Evolutionary conservation across 1,140 invertebrate genomes (phyloP).

Genomic region (Oscheius sp.): DNA sequence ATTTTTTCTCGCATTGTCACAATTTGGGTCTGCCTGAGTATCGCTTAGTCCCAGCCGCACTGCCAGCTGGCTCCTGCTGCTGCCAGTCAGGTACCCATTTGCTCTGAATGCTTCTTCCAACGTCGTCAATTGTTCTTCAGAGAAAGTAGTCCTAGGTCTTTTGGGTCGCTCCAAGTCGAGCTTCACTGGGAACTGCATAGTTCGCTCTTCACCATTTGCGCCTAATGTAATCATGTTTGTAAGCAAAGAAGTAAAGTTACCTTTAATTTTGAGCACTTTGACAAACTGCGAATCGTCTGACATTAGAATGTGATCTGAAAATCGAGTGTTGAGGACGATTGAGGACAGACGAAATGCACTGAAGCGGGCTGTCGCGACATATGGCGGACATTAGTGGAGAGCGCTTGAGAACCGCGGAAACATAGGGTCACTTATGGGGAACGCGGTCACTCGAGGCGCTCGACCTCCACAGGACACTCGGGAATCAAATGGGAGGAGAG

Average conservation of each 20-base stretch:
- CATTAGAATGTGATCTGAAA: not conserved
- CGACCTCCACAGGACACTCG: slow-evolving; percentile 1
- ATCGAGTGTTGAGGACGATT: not conserved
- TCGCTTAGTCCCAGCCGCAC: slow-evolving; percentile 63
- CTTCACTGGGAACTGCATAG: slow-evolving; percentile 65
- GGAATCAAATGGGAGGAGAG: no score
- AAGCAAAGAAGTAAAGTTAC: not conserved
- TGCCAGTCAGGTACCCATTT: slow-evolving; percentile 66
- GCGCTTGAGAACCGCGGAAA: slow-evolving; percentile 2
- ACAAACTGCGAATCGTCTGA: not conserved
- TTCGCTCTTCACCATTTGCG: slow-evolving; percentile 63
- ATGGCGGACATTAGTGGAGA: not conserved
- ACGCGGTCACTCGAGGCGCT: slow-evolving; percentile 8
- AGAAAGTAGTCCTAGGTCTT: slow-evolving; percentile 65
- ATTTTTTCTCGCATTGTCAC: not conserved
- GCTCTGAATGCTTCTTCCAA: slow-evolving; percentile 62
- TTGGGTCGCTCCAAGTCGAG: slow-evolving; percentile 66
- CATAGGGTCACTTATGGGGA: slow-evolving; percentile 11
- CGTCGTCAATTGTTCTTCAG: slow-evolving; percentile 63
- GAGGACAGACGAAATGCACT: no score
- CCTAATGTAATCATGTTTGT: slow-evolving; percentile 52
- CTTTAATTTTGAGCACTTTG: slow-evolving; percentile 10
- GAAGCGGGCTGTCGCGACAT: no score
- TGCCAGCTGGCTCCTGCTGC: slow-evolving; percentile 64
- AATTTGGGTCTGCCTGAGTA: slow-evolving; percentile 62